Conservation (phyloP, 2,113 vertebrate genomes). For the Leiothrix lutea region DNA sequence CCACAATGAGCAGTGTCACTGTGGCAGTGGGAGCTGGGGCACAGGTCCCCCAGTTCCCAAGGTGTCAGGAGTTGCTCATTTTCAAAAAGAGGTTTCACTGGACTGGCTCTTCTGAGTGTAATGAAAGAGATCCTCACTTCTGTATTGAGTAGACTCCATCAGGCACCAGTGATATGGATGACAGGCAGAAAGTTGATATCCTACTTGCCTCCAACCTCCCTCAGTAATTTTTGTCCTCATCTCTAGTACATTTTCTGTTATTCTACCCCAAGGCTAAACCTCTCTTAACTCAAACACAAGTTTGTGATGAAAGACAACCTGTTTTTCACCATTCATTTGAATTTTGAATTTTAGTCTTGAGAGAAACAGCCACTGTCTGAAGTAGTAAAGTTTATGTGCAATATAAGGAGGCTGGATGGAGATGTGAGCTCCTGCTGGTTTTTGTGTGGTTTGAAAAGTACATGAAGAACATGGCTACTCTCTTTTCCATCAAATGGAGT, state of each 20-base stretch:
- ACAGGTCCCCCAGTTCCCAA: neutral
- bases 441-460: neutral
- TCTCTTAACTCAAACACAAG: neutral
- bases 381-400: neutral
- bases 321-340: neutral
- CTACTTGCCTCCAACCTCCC: neutral
- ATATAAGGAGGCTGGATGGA: neutral
- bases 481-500: neutral
- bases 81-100: neutral
- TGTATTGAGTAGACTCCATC: neutral
- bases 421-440: neutral
- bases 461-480: neutral
- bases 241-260: neutral
- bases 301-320: neutral
- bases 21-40: neutral
- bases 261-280: neutral
- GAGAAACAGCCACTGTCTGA: neutral
- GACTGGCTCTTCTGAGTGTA: neutral
- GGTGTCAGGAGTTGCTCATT: neutral
- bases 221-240: neutral
- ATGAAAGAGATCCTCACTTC: neutral
- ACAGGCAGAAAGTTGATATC: neutral
- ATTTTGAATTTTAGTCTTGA: neutral
- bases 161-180: fast-evolving
- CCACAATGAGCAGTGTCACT: neutral